Base-by-base conservation (phyloP, 2,797 vertebrate genomes). In the Anabas testudineus region DNA sequence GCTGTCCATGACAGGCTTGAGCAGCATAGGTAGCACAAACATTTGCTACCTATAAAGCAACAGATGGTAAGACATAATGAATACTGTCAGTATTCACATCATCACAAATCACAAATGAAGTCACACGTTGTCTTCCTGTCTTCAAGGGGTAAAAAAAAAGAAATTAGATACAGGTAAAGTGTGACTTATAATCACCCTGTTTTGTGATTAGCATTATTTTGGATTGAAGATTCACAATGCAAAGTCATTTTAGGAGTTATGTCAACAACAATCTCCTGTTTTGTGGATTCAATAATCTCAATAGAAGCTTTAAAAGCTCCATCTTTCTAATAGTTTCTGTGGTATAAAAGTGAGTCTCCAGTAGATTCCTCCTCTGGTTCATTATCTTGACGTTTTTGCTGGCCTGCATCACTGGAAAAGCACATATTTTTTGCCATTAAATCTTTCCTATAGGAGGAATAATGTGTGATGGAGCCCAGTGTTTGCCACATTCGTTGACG, bases 271-370 rank as follows among this genome's bases (percentile, higher is more conserved):
- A 21, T 30, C 2, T 54, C 63, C 45, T 58, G 48, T 42, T 76
- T 56, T 68, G 55, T 48, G 56, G 42, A 42, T 74, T 74, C 43
- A 46, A 79, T 71, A 61, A 80, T 83, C 67, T 80, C 64, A 83
- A 45, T 70, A 46, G 48, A 74, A 55, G 22, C 10, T 68, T 73
- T 53, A 81, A 81, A 24, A 71, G 81, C 54, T 45, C 36, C 47
- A 81, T 81, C 45, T 64, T 71, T 86, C 55, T 30, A 30, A 26
- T 55, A 22, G 52, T 59, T 67, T 45, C 1, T 45, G 22, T 59
- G 36, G 28, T 64, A 43, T 42, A 72, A 65, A 76, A 70, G 48
- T 67, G 57, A 82, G 26, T 36, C 54, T 70, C 42, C 21, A 28
- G 14, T 56, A 85, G 60, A 79, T 58, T 64, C 46, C 60, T 59